Conservation (phyloP, 53 echinoderm and acorn worm species). For the Patiria pectinifera region DNA sequence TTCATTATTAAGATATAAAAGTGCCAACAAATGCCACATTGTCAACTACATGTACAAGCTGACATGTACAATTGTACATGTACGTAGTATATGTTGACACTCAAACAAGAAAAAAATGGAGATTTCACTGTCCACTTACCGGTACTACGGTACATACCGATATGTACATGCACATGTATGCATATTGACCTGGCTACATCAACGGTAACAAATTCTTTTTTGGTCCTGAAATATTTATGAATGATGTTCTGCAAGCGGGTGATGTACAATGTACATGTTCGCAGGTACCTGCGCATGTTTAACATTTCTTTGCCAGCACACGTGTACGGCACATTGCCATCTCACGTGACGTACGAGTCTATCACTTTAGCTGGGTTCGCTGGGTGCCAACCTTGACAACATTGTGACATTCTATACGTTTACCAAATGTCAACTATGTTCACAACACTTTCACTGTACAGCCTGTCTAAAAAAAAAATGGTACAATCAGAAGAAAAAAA, state of each 20-base stretch:
- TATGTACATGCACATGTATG: neutral
- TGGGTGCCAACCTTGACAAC: neutral
- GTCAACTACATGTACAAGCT: no score
- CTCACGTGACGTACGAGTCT: neutral
- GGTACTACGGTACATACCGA: no score
- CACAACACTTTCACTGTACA: neutral
- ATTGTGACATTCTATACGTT: neutral
- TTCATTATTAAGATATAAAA: no score
- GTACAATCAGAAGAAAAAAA: no score
- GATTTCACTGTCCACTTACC: no score
- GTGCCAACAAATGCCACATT: no score
- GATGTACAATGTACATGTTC: neutral
- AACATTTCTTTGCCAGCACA: neutral
- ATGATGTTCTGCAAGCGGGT: neutral
- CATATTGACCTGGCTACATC: neutral
- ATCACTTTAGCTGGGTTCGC: neutral
- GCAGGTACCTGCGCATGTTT: neutral
- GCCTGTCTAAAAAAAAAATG: no score
- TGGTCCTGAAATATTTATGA: neutral
- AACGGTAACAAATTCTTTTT: neutral
- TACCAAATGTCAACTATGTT: neutral
- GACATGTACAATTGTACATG: no score
- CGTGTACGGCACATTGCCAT: neutral
- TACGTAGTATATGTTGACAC: no score
- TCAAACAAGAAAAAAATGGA: no score